Evolutionary conservation across 30 jellyfish, hydroid and myxozoan species (phyloP).

Genomic region (Calvadosia cruxmelitensis): DNA sequence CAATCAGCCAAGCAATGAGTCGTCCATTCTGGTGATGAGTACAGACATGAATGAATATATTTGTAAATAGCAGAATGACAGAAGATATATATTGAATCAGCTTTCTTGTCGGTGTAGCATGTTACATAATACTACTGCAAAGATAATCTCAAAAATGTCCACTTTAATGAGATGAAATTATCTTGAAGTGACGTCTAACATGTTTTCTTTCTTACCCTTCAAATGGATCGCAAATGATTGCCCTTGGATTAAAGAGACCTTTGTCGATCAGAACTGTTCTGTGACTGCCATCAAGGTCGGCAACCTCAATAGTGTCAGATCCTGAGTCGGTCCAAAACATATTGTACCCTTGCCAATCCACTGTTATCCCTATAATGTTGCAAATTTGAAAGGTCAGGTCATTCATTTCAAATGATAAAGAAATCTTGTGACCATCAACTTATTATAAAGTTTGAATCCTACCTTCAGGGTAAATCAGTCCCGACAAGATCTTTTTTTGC

Average conservation of each 20-base stretch:
- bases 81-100: no score
- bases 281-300: conserved; percentile 31
- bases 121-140: no score
- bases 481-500: conserved; percentile 19
- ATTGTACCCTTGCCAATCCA: conserved; percentile 69
- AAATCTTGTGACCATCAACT: neutral
- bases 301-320: conserved; percentile 19
- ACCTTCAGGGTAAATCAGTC: conserved; percentile 64
- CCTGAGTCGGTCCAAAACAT: conserved; percentile 72
- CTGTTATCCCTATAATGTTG: conserved; percentile 31
- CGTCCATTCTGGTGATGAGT: no score
- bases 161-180: no score
- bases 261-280: conserved; percentile 18
- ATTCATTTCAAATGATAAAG: neutral
- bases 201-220: conserved; percentile 53
- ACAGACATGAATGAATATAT: no score
- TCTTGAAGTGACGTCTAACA: no score
- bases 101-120: no score
- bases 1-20: no score
- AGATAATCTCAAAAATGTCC: no score
- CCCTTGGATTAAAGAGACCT: conserved; percentile 38
- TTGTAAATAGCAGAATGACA: no score
- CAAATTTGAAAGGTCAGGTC: neutral
- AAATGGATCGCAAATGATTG: conserved; percentile 64
- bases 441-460: neutral